Base-by-base conservation (phyloP, 2,888 invertebrate genomes). In the Noctua fimbriata region DNA sequence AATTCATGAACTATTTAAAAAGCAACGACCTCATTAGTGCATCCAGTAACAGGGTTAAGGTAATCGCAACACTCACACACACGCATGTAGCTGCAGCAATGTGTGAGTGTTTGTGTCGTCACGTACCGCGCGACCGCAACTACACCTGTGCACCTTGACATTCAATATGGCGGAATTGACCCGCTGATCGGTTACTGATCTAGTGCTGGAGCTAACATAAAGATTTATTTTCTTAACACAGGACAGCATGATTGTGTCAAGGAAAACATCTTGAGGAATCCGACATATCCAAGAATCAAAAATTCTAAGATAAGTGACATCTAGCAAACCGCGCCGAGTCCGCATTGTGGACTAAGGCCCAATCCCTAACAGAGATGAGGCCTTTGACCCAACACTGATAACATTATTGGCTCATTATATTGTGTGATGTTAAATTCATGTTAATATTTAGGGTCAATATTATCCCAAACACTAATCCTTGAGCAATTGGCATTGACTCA, bases 121-220 rank as follows among this genome's bases (percentile, higher is more conserved):
- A 74, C 70, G 41, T 74, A 86, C 87, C 87, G 85, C 85, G 89
- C 78, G 76, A 78, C 82, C 90, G 81, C 89, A 88, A 73, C 83
- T 82, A 81, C 87, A 85, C 87, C 86, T 81, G 88, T 70, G 73
- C 73, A 73, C 82, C 82, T 88, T 81, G 88, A 87, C 89, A 87
- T 87, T 89, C 85, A 89, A 89, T 87, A 80, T 55, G 67, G 47
- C 66, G 66, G 47, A 84, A 69, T 52, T 82, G 85, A 81, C 69
- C 36, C 16, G 36, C 52, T 44, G 47, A 47, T 47, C 47, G 5
- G 12, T 44, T 44, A 14, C 14, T 44, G 28, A 24, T 44, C 60
- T 52, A 76, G 60, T 55, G 24, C 16, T 49, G 6, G 5, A 60
- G 66, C 69, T 49, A 41, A n/a, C 28, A 73, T 60, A 41, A n/a